Evolutionary conservation across 2,888 invertebrate species (phyloP).

Genomic region (Neocrepidodera transversa): DNA sequence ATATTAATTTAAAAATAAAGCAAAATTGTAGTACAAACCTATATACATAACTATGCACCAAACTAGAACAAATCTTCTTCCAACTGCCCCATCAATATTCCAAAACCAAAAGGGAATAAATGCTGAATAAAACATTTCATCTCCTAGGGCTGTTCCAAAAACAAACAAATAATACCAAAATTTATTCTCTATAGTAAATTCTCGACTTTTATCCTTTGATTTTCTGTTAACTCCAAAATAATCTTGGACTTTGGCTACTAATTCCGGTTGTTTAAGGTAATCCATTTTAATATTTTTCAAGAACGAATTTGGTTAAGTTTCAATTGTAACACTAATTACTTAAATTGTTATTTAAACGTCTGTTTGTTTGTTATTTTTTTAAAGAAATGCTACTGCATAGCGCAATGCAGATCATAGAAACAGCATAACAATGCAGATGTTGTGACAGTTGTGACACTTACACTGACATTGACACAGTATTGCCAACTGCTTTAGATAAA

Average conservation of each 20-base stretch:
- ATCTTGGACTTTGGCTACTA: conserved; percentile 80
- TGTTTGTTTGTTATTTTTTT: too few relatives aligned
- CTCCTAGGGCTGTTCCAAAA: conserved; percentile 86
- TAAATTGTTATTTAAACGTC: too few relatives aligned
- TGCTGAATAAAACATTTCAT: conserved; percentile 89
- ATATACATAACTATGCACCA: conserved; percentile 87
- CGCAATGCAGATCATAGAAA: neutral
- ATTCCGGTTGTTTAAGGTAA: conserved; percentile 75
- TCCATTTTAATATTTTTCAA: conserved; percentile 59
- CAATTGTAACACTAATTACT: neutral
- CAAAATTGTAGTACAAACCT: conserved; percentile 65
- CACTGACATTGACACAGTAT: too few relatives aligned
- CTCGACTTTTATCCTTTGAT: conserved; percentile 35
- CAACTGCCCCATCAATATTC: conserved; percentile 90
- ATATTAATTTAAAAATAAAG: too few relatives aligned
- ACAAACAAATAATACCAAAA: conserved; percentile 87
- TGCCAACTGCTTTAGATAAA: too few relatives aligned
- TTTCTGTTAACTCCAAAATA: conserved; percentile 76
- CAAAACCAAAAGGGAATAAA: conserved; percentile 95
- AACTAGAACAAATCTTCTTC: conserved; percentile 80
- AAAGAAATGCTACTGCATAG: conserved; percentile 3
- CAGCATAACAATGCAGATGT: too few relatives aligned
- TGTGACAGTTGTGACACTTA: too few relatives aligned
- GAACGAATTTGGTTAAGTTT: neutral
- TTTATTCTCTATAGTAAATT: conserved; percentile 69